Base-by-base conservation (phyloP, 1,140 invertebrate genomes). In the Trichonephila clavipes region DNA sequence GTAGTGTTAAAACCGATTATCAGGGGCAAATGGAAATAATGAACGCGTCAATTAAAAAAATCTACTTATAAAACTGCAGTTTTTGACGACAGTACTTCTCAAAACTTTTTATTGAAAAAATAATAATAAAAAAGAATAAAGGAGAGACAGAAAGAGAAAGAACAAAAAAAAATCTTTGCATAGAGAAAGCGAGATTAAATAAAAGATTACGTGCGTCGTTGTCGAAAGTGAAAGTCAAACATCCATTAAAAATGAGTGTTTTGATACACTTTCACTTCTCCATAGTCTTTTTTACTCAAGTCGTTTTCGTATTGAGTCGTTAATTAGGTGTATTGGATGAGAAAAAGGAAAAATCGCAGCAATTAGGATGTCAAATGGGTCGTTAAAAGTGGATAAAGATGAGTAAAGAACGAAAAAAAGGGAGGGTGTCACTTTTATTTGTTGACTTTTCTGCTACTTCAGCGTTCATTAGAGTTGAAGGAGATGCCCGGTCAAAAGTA, bases 311-410 rank as follows among this genome's bases (percentile, higher is more conserved):
- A 77, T 77, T 77, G 72, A 77, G 72, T 24, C 83, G 83, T 85
- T 85, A 85, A 85, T 85, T 85, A 85, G 83, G 58, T 61, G 34
- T 77, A 77, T 77, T 77, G 72, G 72, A 40, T 69, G 72, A 28
- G 28, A 77, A 77, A 72, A 77, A 77, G 72, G 28, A 28, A 77
- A 85, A 85, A 85, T 51, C 44, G 83, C 10, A n/a, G 40, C 58
- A 85, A 85, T 85, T 85, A 85, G 83, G 83, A 61, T 85, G 83
- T 51, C 83, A 85, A 85, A 85, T 59, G 58, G 51, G 83, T 85
- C 83, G 83, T 85, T 85, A 85, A 85, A 85, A 85, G 51, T 85
- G 83, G 83, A 61, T 85, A 59, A 85, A 85, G 58, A 85, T 85
- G 83, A 24, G 44, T 77, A 34, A 77, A 77, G 28, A 34, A 34